Conservation (phyloP, 2,888 invertebrate genomes). For the Lasioglossum calceatum region DNA sequence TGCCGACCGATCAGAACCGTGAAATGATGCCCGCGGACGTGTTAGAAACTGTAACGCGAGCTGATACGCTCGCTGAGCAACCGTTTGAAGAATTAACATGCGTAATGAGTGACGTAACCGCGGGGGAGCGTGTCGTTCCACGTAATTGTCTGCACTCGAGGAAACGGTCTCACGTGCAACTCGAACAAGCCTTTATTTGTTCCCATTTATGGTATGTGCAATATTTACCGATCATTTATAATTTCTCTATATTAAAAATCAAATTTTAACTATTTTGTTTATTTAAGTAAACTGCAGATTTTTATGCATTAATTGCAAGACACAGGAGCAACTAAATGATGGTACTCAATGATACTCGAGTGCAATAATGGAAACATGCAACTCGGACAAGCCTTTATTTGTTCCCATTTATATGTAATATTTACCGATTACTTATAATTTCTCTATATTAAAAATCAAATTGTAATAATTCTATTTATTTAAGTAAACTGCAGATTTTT, state of each 20-base stretch:
- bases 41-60: slow-evolving; percentile 12
- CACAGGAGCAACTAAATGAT: slow-evolving; percentile 6
- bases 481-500: too few species aligned
- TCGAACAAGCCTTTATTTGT: neutral
- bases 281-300: too few species aligned
- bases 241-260: too few species aligned
- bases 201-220: neutral
- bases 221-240: neutral
- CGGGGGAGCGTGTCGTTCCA: neutral
- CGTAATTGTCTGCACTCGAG: neutral
- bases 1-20: slow-evolving; percentile 14
- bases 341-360: slow-evolving; percentile 34
- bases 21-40: slow-evolving; percentile 12
- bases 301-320: too few species aligned
- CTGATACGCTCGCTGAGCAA: slow-evolving; percentile 3
- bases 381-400: neutral
- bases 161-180: neutral
- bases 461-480: too few species aligned
- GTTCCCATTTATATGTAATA: neutral
- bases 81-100: neutral
- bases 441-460: too few species aligned
- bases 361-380: too few species aligned
- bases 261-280: too few species aligned
- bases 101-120: neutral
- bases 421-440: neutral